These are phyloP conservation scores for Takifugu rubripes DNA, from an alignment of 2,797 vertebrate species.

Conservation along the genomic window DNA sequence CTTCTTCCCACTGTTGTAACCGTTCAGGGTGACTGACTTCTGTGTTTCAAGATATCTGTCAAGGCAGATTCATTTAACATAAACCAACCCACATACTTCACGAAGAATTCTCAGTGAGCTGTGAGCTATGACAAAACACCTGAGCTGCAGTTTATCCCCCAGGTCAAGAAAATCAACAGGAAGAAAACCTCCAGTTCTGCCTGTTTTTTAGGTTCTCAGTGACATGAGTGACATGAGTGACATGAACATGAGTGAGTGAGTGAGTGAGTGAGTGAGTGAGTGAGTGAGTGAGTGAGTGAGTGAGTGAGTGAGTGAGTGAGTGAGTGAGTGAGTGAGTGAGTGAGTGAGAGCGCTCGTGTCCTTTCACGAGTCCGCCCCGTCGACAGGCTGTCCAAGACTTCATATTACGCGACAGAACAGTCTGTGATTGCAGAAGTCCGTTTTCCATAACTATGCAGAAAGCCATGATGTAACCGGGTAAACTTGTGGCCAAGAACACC, in stretches of 20 bases:
- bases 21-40: not conserved
- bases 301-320: not conserved
- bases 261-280: not conserved
- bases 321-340: not conserved
- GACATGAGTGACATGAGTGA: not conserved
- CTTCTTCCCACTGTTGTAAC: constrained; percentile 2
- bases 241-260: not conserved
- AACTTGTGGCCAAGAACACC: constrained; percentile 65
- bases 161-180: not conserved
- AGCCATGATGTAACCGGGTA: constrained; percentile 72
- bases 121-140: constrained; percentile 11
- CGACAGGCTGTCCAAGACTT: constrained; percentile 31
- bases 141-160: not conserved
- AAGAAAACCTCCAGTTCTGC: not conserved
- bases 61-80: not conserved
- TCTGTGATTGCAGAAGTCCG: constrained; percentile 57
- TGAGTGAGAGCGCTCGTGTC: constrained; percentile 1
- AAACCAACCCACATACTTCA: constrained; percentile 1
- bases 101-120: constrained; percentile 6
- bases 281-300: not conserved
- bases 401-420: constrained; percentile 43
- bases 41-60: constrained; percentile 7
- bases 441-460: constrained; percentile 72
- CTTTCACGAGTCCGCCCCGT: constrained; percentile 19
- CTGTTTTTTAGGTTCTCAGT: not conserved